Base-by-base conservation (phyloP, 2,888 invertebrate species). In the Eumerus sabulonum region DNA sequence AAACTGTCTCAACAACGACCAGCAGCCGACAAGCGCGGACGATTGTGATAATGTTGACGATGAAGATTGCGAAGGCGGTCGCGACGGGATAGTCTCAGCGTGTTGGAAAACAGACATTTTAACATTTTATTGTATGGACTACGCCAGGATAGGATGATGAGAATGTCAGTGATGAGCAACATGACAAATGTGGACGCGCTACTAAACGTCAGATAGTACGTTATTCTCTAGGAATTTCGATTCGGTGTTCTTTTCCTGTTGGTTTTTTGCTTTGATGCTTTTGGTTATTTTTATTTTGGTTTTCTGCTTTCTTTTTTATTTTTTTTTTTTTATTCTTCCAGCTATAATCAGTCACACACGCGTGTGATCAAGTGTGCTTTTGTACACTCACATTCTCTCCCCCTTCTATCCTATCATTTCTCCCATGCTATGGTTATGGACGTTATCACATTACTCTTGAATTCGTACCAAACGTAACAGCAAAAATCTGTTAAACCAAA, bases 201-300 rank as follows among this genome's bases (percentile, higher is more conserved):
- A 70, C 60, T 53, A 53, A 70, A 70, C 68, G 68, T 53, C 60
- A 70, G 53, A 70, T 54, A 62, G 54, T 54, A 47, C 54, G 60
- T 62, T 60, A 44, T 59, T 51, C 68, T 60, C 53, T 68, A 68
- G 45, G 60, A 70, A 70, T 70, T 60, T 68, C 14, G 45, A 44
- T n/a, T 53, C 45, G 36, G 45, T 62, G 38, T 54, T 38, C 12
- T 12, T 47, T 53, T 53, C 45, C 3, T 60, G 27, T 36, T 38
- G 9, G 18, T 53, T 38, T 35, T 60, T 47, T 60, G 45, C 16
- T 27, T 27, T 44, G 17, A 38, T 27, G 27, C 27, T 27, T n/a
- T n/a, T n/a, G n/a, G n/a, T n/a, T 27, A 27, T 4, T 27, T 18
- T 59, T 14, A 11, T 14, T 51, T 59, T 27, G 42, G 3, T 59